These are phyloP conservation scores for Blomia tropicalis DNA, from an alignment of 2,888 invertebrate species.

Conservation along the genomic window DNA sequence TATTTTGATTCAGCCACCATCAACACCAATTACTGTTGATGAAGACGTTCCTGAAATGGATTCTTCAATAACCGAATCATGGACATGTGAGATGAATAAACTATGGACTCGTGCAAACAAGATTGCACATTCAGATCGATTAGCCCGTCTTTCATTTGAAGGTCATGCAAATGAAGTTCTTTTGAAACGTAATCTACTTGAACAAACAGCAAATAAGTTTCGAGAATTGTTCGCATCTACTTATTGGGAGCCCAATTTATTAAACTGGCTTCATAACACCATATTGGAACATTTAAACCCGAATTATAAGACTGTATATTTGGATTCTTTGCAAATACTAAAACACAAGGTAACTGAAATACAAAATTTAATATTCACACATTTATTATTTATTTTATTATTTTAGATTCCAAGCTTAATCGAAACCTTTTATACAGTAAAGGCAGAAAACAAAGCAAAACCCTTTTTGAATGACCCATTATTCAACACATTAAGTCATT, in stretches of 20 bases:
- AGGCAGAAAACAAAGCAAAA: neutral
- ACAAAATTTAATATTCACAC: conserved; percentile 35
- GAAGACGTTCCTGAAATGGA: conserved; percentile 12
- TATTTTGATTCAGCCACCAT: neutral
- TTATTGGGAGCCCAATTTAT: conserved; percentile 46
- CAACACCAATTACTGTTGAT: neutral
- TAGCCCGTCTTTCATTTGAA: conserved; percentile 44
- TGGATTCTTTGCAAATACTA: conserved; percentile 23
- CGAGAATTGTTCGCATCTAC: conserved; percentile 50
- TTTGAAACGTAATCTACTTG: conserved; percentile 50
- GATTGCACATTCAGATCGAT: conserved; percentile 48
- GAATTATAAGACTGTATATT: conserved; percentile 46
- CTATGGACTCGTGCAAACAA: conserved; percentile 50
- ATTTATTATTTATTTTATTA: neutral
- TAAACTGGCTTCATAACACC: conserved; percentile 59
- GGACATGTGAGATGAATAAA: conserved; percentile 49
- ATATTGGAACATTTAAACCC: conserved; percentile 51
- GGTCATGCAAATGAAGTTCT: conserved; percentile 50
- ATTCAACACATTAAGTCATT: conserved; percentile 42
- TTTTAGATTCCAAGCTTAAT: conserved; percentile 46
- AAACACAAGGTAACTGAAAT: conserved; percentile 18
- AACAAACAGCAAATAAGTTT: conserved; percentile 46
- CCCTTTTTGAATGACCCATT: conserved; percentile 45
- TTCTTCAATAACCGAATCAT: conserved; percentile 40
- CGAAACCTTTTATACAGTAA: conserved; percentile 41